Base-by-base conservation (phyloP, 2,113 vertebrate species). In the Clarias magur region DNA sequence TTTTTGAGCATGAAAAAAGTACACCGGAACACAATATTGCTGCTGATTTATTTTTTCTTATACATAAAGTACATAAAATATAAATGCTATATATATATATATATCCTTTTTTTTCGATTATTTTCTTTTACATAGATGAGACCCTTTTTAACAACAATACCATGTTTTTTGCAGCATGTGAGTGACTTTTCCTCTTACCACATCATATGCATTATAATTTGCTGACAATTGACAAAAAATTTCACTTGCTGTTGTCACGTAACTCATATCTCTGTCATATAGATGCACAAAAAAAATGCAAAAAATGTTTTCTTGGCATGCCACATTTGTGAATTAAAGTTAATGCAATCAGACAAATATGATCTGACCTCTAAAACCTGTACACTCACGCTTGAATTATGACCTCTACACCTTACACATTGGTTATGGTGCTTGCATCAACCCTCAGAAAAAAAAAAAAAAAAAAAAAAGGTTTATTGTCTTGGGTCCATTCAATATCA, bases 401-500 rank as follows among this genome's bases (percentile, higher is more conserved):
- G n/a, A 57, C 78, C 78, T 34, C 54, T 59, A 59, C 27, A 59
- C 27, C 27, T 79, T 79, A 16, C n/a, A 21, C 78, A 62, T 68
- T 70, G 54, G 60, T 53, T 42, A 78, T 70, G 62, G 70, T 60
- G 68, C 68, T 82, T 82, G 54, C 54, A 88, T 72, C 81, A 88
- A 90, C 30, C 59, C 67, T 1, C 56, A 56, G 21, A 53, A 84
- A 60, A 73, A 87, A 59, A 54, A 19, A 5, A n/a, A 87, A 59
- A 54, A 19, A 4, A n/a, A n/a, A n/a, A n/a, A n/a, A n/a, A n/a
- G 48, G 48, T 59, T 27, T 65, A 63, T 62, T 12, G 23, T 80
- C 83, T 84, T 78, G 60, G 80, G 85, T 70, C 80, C 84, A 11
- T 75, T 85, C 89, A 90, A 88, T 85, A 87, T 90, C 89, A 88